Evolutionary conservation across 2,888 invertebrate genomes (phyloP).

Genomic region (Chydorus sphaericus): DNA sequence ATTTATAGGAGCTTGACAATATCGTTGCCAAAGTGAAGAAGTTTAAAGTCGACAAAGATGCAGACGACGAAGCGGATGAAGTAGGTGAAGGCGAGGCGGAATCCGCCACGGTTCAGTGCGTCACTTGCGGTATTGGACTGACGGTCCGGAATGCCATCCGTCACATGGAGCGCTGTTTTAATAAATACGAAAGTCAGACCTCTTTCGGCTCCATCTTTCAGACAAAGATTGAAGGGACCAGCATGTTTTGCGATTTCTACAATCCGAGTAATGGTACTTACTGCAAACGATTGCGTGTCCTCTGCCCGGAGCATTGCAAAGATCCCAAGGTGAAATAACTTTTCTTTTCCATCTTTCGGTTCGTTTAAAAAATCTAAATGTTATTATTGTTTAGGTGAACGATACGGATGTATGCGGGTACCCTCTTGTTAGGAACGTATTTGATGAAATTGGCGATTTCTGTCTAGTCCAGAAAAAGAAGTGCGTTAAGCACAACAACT

Average conservation of each 20-base stretch:
- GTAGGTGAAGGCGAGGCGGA: slow-evolving; percentile 31
- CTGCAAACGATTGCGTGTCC: slow-evolving; percentile 83
- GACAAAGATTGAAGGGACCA: slow-evolving; percentile 84
- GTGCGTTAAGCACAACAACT: slow-evolving; percentile 81
- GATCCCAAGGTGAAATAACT: slow-evolving; percentile 74
- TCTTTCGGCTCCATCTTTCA: slow-evolving; percentile 91
- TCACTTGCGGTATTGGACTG: slow-evolving; percentile 92
- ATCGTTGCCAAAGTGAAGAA: slow-evolving; percentile 63
- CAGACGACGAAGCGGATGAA: slow-evolving; percentile 41
- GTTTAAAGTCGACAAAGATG: slow-evolving; percentile 45
- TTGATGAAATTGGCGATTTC: slow-evolving; percentile 69
- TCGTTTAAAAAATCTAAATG: not conserved
- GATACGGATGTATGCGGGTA: slow-evolving; percentile 65
- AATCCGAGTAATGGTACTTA: slow-evolving; percentile 78
- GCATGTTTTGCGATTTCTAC: slow-evolving; percentile 95
- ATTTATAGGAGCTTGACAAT: slow-evolving; percentile 49
- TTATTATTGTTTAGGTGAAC: not conserved
- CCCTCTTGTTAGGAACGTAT: slow-evolving; percentile 70
- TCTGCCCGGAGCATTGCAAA: slow-evolving; percentile 96
- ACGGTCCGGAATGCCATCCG: slow-evolving; percentile 79
- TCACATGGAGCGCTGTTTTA: slow-evolving; percentile 97
- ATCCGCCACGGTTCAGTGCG: slow-evolving; percentile 78
- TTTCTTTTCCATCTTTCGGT: not conserved
- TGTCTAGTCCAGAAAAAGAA: slow-evolving; percentile 77
- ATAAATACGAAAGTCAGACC: slow-evolving; percentile 93